A percentile compares a stretch with the other conserved stretches of the same genome.
phyloP scores from a whole-genome alignment of 2,888 invertebrate genomes.

The Mycogona germanica region DNA sequence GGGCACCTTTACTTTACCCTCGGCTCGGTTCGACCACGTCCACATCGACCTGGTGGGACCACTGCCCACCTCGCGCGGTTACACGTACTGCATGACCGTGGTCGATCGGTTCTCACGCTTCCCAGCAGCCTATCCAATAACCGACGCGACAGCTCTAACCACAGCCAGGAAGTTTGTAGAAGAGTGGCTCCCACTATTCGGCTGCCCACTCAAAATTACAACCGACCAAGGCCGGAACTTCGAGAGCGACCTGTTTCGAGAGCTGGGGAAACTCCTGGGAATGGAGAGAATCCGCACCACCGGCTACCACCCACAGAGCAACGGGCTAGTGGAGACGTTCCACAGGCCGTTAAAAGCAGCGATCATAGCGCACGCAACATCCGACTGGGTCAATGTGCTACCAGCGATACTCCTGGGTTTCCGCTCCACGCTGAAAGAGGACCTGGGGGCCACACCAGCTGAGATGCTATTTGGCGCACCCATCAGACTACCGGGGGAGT shows the following conservation, averaged over 20 bases:
- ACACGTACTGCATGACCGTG: neutral
- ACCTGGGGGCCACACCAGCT: neutral
- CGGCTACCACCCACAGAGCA: conserved; percentile 24
- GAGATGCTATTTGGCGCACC: neutral
- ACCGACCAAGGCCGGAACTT: conserved; percentile 25
- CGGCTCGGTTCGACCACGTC: conserved; percentile 7
- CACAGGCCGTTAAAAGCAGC: conserved; percentile 26
- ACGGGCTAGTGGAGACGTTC: conserved; percentile 26
- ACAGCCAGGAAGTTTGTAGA: conserved; percentile 20
- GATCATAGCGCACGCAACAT: conserved; percentile 18
- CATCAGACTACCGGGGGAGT: neutral
- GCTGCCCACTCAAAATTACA: conserved; percentile 23
- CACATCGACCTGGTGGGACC: conserved; percentile 13
- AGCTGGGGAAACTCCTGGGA: conserved; percentile 19
- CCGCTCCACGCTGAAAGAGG: neutral
- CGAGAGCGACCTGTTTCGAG: conserved; percentile 17
- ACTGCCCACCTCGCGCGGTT: neutral
- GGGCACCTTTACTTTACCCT: neutral
- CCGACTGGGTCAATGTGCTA: neutral
- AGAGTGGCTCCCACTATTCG: conserved; percentile 24
- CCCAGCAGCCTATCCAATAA: conserved; percentile 24
- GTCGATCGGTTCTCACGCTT: conserved; percentile 20
- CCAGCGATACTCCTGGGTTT: neutral
- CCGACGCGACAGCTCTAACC: conserved; percentile 19
- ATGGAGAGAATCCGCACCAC: conserved; percentile 20